These are phyloP conservation scores for Drosophila glabriapex DNA, from an alignment of 2,888 invertebrate species.

Conservation along the genomic window DNA sequence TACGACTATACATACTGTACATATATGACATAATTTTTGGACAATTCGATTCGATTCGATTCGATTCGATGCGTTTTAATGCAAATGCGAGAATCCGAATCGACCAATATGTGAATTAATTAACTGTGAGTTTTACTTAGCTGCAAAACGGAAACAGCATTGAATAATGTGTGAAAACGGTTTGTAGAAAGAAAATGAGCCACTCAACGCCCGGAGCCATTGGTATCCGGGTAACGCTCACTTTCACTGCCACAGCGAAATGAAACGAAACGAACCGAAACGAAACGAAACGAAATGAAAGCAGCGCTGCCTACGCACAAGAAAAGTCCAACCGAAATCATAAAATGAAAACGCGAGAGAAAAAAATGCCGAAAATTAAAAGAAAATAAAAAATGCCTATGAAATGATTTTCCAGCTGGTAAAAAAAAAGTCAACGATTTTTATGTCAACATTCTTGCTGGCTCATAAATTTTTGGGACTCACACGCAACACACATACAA, in stretches of 20 bases:
- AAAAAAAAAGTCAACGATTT: conserved; percentile 29
- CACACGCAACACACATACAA: conserved; percentile 23
- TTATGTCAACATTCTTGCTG: conserved; percentile 43
- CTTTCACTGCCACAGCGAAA: conserved; percentile 63
- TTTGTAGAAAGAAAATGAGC: conserved; percentile 6
- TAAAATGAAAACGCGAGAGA: conserved; percentile 51
- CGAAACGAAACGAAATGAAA: conserved; percentile 43
- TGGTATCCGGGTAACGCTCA: conserved; percentile 47
- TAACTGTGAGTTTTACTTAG: conserved; percentile 60
- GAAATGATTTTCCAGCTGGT: conserved; percentile 46
- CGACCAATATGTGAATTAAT: conserved; percentile 63
- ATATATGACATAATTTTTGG: conserved; percentile 65
- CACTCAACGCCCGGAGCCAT: background rate
- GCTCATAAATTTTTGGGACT: conserved; percentile 46
- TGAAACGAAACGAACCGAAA: conserved; percentile 46
- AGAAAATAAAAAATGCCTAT: conserved; percentile 8
- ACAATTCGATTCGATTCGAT: conserved; percentile 34
- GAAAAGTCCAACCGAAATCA: conserved; percentile 47
- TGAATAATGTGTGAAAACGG: conserved; percentile 57
- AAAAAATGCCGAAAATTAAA: conserved; percentile 7
- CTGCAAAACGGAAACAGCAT: conserved; percentile 61
- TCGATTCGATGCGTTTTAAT: conserved; percentile 51
- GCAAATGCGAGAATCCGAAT: conserved; percentile 29
- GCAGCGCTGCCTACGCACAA: conserved; percentile 67
- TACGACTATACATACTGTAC: conserved; percentile 28